These are phyloP conservation scores for Yponomeuta malinellus DNA, from an alignment of 2,888 invertebrate genomes.

Conservation along the genomic window DNA sequence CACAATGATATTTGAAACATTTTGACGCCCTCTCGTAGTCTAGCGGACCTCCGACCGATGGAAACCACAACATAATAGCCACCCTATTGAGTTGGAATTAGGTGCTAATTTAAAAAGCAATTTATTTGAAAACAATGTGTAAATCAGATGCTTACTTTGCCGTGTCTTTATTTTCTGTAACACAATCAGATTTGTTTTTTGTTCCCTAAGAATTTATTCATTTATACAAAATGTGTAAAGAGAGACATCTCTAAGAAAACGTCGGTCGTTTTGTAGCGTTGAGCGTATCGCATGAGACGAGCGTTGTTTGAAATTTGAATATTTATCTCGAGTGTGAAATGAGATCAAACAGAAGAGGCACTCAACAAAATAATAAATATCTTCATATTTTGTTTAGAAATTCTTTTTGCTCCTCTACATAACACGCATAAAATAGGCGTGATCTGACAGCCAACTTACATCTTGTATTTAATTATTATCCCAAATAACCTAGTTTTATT, in stretches of 20 bases:
- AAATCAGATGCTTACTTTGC: not conserved
- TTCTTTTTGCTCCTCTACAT: too few relatives aligned
- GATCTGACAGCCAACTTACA: too few relatives aligned
- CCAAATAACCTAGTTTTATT: too few relatives aligned
- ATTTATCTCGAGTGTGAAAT: constrained; percentile 26
- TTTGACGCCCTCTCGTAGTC: constrained; percentile 44
- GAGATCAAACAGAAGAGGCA: not conserved
- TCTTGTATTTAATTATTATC: too few relatives aligned
- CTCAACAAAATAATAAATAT: not conserved
- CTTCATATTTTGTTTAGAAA: too few relatives aligned
- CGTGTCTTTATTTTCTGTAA: not conserved
- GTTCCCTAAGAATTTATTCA: not conserved
- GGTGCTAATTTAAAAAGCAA: not conserved
- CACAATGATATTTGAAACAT: constrained; percentile 38
- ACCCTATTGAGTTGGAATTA: constrained; percentile 4
- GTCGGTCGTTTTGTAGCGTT: constrained; percentile 43
- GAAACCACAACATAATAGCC: not conserved
- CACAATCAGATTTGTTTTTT: not conserved
- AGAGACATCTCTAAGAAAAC: constrained; percentile 48
- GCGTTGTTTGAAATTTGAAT: constrained; percentile 48
- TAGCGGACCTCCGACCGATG: not conserved
- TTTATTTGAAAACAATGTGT: not conserved
- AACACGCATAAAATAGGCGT: too few relatives aligned
- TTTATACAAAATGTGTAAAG: not conserved
- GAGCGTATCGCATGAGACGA: constrained; percentile 60